Evolutionary conservation across 2,797 vertebrate species (phyloP).

Genomic region (Sebastes variabilis): DNA sequence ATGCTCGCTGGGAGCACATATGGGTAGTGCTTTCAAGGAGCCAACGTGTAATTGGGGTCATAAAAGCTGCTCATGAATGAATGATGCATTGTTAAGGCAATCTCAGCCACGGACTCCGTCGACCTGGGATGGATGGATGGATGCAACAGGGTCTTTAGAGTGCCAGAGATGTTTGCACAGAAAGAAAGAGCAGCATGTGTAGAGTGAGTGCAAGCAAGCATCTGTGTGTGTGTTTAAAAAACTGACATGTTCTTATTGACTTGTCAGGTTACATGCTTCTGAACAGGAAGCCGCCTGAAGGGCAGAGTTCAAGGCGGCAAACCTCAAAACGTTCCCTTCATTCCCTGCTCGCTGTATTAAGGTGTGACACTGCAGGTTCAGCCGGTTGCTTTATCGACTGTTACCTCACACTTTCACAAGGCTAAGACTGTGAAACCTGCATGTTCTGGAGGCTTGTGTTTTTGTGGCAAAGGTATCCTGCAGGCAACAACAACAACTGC

Average conservation of each 20-base stretch:
- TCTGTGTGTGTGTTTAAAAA: background rate
- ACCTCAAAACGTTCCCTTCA: slow-evolving; percentile 18
- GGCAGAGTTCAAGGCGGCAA: slow-evolving; percentile 15
- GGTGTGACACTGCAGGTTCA: slow-evolving; percentile 46
- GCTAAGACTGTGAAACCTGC: slow-evolving; percentile 34
- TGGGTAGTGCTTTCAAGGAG: slow-evolving; percentile 63
- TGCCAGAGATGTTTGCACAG: background rate
- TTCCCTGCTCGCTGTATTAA: background rate
- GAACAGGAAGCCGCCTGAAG: slow-evolving; percentile 33
- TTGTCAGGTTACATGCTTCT: slow-evolving; percentile 3
- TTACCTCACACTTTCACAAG: slow-evolving; percentile 30
- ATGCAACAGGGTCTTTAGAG: slow-evolving; percentile 24
- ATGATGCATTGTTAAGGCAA: slow-evolving; percentile 70
- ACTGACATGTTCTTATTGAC: slow-evolving; percentile 8
- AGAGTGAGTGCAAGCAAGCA: background rate
- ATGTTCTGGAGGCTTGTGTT: slow-evolving; percentile 10
- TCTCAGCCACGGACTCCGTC: slow-evolving; percentile 40
- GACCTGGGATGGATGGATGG: slow-evolving; percentile 24
- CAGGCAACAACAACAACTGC: slow-evolving; percentile 8
- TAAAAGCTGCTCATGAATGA: slow-evolving; percentile 76
- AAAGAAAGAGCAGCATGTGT: background rate
- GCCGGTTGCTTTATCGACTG: slow-evolving; percentile 30
- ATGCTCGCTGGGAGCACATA: slow-evolving; percentile 40
- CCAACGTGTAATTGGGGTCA: slow-evolving; percentile 61
- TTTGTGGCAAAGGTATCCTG: background rate